Evolutionary conservation across 2,888 invertebrate genomes (phyloP), one percentile per base, ranked within the genome.

Genomic region (Epistrophe eligans): DNA sequence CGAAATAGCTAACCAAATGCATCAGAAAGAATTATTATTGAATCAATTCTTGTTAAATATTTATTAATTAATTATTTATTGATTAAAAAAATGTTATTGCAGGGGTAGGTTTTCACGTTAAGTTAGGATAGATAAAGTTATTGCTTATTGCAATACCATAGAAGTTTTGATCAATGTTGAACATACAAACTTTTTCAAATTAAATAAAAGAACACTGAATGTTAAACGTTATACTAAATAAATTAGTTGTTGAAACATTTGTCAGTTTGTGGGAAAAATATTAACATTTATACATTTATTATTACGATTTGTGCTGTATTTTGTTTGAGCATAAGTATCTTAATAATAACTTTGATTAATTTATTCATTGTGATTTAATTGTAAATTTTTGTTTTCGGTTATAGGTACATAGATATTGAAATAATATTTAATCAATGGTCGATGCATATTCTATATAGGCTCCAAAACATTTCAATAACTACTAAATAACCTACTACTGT

Each of bases 31-130:
- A 74, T 55, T 52, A 74, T 55, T 45, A 57, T 24, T 48, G 55
- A 73, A 73, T 77, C 77, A 77, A 77, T 77, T 73, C 4, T 58
- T 64, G 35, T 77, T 50, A 77, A 85, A 70, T 55, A 73, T 85
- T 81, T 17, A 77, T 64, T 6, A 62, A 48, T 43, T 35, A 17
- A 67, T 55, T 71, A 45, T 43, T 66, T n/a, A 70, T 76, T 45
- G 3, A 48, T 71, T 52, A 15, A 40, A 40, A 24, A 19, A 60
- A 17, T 6, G 15, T 15, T 7, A 7, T 43, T 15, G 43, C 15
- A 43, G 8, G 45, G 8, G 2, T 6, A 15, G 5, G 15, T n/a
- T 45, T 45, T 45, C 28, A 52, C 9, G 0, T 17, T 48, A 10
- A 48, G 10, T 17, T 48, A 9, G 2, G 9, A 10, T n/a, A 15